Evolutionary conservation across 2,888 invertebrate genomes (phyloP).

Genomic region (Thymelicus lineola): DNA sequence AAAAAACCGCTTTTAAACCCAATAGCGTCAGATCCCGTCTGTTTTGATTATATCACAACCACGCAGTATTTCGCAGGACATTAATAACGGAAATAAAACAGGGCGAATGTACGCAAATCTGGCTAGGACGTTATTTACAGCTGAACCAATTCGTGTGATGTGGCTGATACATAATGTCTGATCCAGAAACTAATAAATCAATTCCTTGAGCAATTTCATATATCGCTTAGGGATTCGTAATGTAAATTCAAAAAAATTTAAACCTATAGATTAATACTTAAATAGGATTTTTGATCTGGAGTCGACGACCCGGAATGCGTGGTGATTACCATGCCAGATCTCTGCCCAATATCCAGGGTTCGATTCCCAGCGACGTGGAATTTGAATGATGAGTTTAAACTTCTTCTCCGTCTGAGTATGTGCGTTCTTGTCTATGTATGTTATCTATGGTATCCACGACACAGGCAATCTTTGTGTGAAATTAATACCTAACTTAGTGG

Average conservation of each 20-base stretch:
- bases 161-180: conserved; percentile 14
- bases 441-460: too few relatives aligned
- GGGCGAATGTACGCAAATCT: conserved; percentile 26
- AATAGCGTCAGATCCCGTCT: neutral
- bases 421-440: too few relatives aligned
- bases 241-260: neutral
- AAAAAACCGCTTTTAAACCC: neutral
- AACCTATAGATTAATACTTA: too few relatives aligned
- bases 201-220: neutral
- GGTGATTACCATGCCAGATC: too few relatives aligned
- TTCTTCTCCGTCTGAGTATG: too few relatives aligned
- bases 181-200: conserved; percentile 15
- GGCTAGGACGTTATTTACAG: conserved; percentile 28
- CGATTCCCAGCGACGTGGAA: too few relatives aligned
- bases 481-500: too few relatives aligned
- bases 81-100: conserved; percentile 32
- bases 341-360: too few relatives aligned
- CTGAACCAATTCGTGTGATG: conserved; percentile 2
- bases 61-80: conserved; percentile 16
- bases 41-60: conserved; percentile 19
- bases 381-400: too few relatives aligned
- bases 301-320: too few relatives aligned
- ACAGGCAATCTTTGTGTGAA: too few relatives aligned
- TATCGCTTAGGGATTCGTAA: neutral
- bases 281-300: too few relatives aligned